Evolutionary conservation across 1,140 invertebrate genomes (phyloP).

Genomic region (Glossosoma conforme): DNA sequence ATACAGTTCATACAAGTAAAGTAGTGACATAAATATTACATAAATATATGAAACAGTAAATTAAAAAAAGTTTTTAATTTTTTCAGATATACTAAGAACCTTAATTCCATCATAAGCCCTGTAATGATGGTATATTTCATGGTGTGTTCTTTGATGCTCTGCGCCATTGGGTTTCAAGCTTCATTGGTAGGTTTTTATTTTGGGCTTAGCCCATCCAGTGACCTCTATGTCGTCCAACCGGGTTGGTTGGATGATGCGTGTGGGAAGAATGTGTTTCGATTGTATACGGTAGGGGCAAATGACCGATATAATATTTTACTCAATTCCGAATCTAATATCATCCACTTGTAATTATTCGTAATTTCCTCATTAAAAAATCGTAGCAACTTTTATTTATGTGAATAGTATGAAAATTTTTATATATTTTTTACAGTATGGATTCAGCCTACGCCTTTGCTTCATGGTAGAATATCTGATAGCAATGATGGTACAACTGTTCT

Average conservation of each 20-base stretch:
- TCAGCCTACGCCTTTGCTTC: slow-evolving; percentile 33
- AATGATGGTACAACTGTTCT: slow-evolving; percentile 35
- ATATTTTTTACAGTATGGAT: slow-evolving; percentile 32
- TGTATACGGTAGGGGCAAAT: too few relatives aligned
- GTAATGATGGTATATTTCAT: slow-evolving; percentile 38
- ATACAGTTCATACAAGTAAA: background rate
- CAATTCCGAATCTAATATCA: too few relatives aligned
- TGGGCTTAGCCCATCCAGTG: too few relatives aligned
- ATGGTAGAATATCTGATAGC: slow-evolving; percentile 36
- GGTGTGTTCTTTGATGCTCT: slow-evolving; percentile 35
- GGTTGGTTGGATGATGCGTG: too few relatives aligned
- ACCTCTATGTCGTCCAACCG: too few relatives aligned
- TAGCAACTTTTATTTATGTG: background rate
- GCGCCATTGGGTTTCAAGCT: slow-evolving; percentile 37
- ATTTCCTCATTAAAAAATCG: too few relatives aligned
- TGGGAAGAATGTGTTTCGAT: too few relatives aligned
- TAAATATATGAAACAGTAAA: too few relatives aligned
- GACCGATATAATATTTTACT: too few relatives aligned
- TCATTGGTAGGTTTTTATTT: slow-evolving; percentile 33
- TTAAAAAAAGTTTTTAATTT: background rate
- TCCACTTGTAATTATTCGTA: too few relatives aligned
- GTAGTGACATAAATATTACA: too few relatives aligned
- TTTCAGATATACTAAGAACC: slow-evolving; percentile 32
- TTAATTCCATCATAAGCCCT: slow-evolving; percentile 33
- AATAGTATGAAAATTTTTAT: background rate